Percentiles rank a stretch among this genome's conserved stretches.
Evolutionary conservation across 1,140 invertebrate species (phyloP).

Genomic region (Meloidogyne floridensis): DNA sequence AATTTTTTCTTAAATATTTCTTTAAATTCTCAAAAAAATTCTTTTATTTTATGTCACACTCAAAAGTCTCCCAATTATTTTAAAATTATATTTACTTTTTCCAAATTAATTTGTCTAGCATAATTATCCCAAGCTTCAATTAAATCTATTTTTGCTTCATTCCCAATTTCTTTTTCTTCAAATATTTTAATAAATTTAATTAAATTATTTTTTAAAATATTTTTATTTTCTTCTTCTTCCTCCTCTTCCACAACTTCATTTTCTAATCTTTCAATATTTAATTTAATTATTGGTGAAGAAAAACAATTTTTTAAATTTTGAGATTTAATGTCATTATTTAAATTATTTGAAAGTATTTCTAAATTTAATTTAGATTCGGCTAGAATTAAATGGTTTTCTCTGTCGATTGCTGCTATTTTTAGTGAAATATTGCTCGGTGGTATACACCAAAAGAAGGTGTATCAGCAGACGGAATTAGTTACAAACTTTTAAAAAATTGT

Average conservation of each 20-base stretch:
- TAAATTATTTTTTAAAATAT: not conserved
- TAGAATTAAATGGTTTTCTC: slow-evolving; percentile 22
- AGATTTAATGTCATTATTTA: not conserved
- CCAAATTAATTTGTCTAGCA: not conserved
- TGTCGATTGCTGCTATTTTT: slow-evolving; percentile 11
- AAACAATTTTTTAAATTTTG: slow-evolving; percentile 7
- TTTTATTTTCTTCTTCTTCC: not conserved
- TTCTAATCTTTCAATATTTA: not conserved
- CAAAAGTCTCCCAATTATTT: not conserved
- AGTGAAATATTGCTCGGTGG: slow-evolving; percentile 11
- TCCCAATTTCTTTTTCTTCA: not conserved
- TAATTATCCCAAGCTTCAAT: slow-evolving; percentile 6
- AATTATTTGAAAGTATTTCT: not conserved
- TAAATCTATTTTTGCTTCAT: not conserved
- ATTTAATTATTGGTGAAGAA: not conserved
- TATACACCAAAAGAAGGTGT: not conserved
- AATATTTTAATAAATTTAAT: slow-evolving; percentile 7
- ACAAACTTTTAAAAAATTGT: too few relatives aligned
- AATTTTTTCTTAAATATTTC: too few relatives aligned
- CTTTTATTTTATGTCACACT: too few relatives aligned
- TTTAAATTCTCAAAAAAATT: too few relatives aligned
- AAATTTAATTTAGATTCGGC: slow-evolving; percentile 13
- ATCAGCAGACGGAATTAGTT: too few relatives aligned
- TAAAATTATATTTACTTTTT: not conserved
- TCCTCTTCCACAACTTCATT: not conserved